Evolutionary conservation across 2,113 vertebrate species (phyloP).

Genomic region (Protobothrops flavoviridis): DNA sequence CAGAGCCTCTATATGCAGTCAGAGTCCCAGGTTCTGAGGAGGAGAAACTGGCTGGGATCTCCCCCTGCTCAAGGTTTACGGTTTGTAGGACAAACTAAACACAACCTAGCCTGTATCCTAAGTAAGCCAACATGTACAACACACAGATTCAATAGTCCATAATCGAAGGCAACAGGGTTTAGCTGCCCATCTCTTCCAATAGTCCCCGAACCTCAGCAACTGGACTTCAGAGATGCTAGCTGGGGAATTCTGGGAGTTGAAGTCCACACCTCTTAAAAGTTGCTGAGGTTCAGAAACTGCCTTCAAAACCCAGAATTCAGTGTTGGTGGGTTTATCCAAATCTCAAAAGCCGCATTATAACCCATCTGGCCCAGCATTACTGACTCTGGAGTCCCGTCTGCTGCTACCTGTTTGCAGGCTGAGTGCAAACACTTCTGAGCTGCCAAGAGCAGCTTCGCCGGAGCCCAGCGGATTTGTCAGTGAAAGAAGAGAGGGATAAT

Average conservation of each 20-base stretch:
- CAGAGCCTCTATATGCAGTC: neutral
- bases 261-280: neutral
- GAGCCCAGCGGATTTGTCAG: neutral
- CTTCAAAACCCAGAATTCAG: neutral
- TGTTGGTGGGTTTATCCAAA: neutral
- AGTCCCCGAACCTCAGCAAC: too few species aligned
- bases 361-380: neutral
- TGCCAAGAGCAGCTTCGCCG: too few species aligned
- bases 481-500: constrained; percentile 46
- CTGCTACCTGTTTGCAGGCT: neutral
- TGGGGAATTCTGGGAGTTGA: neutral
- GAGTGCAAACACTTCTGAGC: neutral
- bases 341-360: neutral
- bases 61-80: neutral
- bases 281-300: neutral
- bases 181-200: neutral
- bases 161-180: neutral
- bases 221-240: too few species aligned
- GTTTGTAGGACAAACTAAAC: neutral
- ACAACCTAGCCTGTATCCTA: neutral
- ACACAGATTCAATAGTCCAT: neutral
- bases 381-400: neutral
- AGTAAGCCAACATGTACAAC: neutral
- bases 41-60: neutral
- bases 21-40: neutral